Base-by-base conservation (phyloP, 1,140 invertebrate species). In the Euglossa dilemma region DNA sequence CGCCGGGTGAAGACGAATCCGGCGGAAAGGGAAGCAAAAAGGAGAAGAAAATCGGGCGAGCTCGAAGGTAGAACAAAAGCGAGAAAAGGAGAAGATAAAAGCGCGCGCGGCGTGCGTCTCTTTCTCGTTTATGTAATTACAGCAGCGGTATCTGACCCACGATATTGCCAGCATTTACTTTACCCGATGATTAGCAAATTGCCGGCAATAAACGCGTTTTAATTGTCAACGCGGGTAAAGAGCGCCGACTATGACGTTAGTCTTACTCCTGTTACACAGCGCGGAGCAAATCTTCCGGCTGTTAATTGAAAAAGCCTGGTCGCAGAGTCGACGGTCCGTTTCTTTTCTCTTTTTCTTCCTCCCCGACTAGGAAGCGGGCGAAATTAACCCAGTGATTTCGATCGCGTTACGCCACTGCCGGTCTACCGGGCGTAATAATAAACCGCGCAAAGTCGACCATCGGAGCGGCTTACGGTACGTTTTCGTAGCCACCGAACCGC, bases 1-100 rank as follows among this genome's bases (percentile, higher is more conserved):
- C 84, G 84, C 73, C 54, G 63, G 78, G 84, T 59, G 84, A 85
- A 83, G 84, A 85, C 80, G 84, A 85, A 85, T 87, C 84, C 84
- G 72, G 20, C 59, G 80, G 78, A 80, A 84, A 78, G 81, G 75
- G 45, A 70, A 16, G 56, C 52, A 71, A 80, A 84, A 69, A 84
- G 47, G 61, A 80, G 45, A 45, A 80, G 76, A 56, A 80, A 80
- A 72, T 72, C 67, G 64, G 50, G 6, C 59, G 52, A 28, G 18
- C 9, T 20, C 16, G 57, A 72, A 9, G 43, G 50, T 23, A 6
- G 23, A 57, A 25, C 47, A n/a, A 45, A 23, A 66, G 23, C 4
- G 14, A 50, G 11, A 45, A 80, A 71, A 56, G 25, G 6, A 14
- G 72, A 14, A n/a, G 23, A 11, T 18, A 36, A 11, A 72, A 47